These are phyloP conservation scores for Apodemia zela DNA, from an alignment of 2,888 invertebrate genomes.

Conservation along the genomic window DNA sequence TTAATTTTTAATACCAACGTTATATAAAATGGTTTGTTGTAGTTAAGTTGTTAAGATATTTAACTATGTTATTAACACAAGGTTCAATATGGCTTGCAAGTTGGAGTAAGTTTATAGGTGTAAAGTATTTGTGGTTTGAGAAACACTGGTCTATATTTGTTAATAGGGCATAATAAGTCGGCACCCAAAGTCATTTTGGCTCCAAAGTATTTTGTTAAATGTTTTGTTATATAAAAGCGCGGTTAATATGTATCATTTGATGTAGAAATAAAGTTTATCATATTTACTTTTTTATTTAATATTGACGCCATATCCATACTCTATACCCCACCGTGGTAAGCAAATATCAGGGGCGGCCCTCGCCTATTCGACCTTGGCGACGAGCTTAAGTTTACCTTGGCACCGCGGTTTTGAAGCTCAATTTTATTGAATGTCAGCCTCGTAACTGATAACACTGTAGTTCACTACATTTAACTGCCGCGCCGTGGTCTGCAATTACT, in stretches of 20 bases:
- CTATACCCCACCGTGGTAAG: too few relatives aligned
- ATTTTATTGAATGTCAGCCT: too few relatives aligned
- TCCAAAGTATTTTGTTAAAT: slow-evolving; percentile 78
- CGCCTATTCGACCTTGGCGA: too few relatives aligned
- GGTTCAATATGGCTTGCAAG: slow-evolving; percentile 18
- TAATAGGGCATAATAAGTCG: slow-evolving; percentile 71
- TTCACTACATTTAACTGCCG: too few relatives aligned
- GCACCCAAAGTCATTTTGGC: slow-evolving; percentile 73
- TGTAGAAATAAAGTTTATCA: slow-evolving; percentile 78
- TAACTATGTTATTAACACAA: slow-evolving; percentile 7
- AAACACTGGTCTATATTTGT: slow-evolving; percentile 68
- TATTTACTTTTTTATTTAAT: slow-evolving; percentile 40
- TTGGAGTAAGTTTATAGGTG: slow-evolving; percentile 26
- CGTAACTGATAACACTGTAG: too few relatives aligned
- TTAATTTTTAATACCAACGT: background rate
- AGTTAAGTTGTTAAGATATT: slow-evolving; percentile 12
- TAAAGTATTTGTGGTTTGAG: slow-evolving; percentile 53
- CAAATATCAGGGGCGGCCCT: too few relatives aligned
- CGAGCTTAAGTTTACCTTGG: too few relatives aligned
- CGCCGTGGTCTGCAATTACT: too few relatives aligned
- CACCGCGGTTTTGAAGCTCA: too few relatives aligned
- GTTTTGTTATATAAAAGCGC: slow-evolving; percentile 68
- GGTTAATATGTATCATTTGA: slow-evolving; percentile 73
- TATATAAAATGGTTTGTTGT: slow-evolving; percentile 5
- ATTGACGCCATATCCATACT: background rate